Conservation (phyloP, 2,888 invertebrate genomes). For the Bhutanitis thaidina region DNA sequence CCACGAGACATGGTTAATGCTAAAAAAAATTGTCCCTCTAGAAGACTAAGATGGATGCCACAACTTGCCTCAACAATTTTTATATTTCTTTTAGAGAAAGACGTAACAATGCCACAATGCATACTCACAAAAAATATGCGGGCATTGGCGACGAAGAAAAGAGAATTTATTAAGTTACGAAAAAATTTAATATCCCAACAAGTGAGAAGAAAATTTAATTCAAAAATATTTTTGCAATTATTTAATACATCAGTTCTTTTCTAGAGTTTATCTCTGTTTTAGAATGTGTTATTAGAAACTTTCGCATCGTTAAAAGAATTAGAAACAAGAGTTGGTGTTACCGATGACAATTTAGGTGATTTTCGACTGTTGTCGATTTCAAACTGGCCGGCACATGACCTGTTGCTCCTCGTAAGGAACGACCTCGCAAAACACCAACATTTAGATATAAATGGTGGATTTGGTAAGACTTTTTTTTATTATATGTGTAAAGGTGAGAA, state of each 20-base stretch:
- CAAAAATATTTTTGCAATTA: neutral
- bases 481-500: too few relatives aligned
- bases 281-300: conserved; percentile 57
- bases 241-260: neutral
- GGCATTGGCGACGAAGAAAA: conserved; percentile 50
- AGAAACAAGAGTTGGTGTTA: conserved; percentile 45
- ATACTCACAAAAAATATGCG: conserved; percentile 49
- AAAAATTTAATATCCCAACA: conserved; percentile 53
- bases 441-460: conserved; percentile 45
- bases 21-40: too few relatives aligned
- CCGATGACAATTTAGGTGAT: conserved; percentile 49
- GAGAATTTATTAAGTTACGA: conserved; percentile 57
- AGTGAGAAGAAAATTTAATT: conserved; percentile 37
- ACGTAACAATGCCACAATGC: conserved; percentile 43
- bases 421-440: conserved; percentile 40
- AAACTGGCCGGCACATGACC: conserved; percentile 60
- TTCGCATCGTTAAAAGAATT: conserved; percentile 56
- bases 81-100: conserved; percentile 40
- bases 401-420: conserved; percentile 51
- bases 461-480: conserved; percentile 38
- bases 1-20: too few relatives aligned
- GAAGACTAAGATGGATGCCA: too few relatives aligned
- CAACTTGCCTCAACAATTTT: too few relatives aligned
- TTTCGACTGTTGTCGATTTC: conserved; percentile 61
- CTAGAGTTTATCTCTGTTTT: conserved; percentile 12